These are phyloP conservation scores for Lophochroa leadbeateri DNA, from an alignment of 2,113 vertebrate species.

Conservation along the genomic window DNA sequence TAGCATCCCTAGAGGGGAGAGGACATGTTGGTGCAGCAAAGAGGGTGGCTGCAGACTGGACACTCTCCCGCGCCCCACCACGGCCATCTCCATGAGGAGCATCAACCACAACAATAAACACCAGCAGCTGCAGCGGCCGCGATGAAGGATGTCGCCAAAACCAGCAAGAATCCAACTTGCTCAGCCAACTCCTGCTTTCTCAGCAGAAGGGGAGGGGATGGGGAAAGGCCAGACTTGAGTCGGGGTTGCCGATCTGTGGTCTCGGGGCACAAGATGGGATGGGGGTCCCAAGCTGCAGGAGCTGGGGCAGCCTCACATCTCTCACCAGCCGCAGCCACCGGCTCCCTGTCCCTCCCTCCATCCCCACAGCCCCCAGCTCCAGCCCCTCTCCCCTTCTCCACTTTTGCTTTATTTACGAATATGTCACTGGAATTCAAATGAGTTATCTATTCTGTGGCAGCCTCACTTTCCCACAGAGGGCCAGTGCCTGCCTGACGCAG, in stretches of 20 bases:
- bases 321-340: not conserved
- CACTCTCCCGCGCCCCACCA: not conserved
- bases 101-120: slow-evolving; percentile 63
- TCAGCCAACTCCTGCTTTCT: slow-evolving; percentile 49
- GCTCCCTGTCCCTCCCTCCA: not conserved
- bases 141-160: slow-evolving; percentile 12
- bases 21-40: not conserved
- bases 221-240: not conserved
- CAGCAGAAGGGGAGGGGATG: not conserved
- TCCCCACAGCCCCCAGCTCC: not conserved
- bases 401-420: slow-evolving; percentile 83
- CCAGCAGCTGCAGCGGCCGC: slow-evolving; percentile 59
- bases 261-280: accelerated
- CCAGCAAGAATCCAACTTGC: slow-evolving; percentile 20
- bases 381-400: slow-evolving; percentile 61
- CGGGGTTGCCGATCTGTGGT: accelerated
- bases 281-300: not conserved
- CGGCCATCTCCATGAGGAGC: slow-evolving; percentile 22
- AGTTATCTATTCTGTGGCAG: slow-evolving; percentile 83
- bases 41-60: not conserved
- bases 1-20: not conserved
- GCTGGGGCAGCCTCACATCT: not conserved
- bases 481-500: slow-evolving; percentile 75
- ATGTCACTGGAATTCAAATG: slow-evolving; percentile 82
- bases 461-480: slow-evolving; percentile 85